Conservation (phyloP, 2,113 vertebrate genomes). For the Catharus fuscescens region DNA sequence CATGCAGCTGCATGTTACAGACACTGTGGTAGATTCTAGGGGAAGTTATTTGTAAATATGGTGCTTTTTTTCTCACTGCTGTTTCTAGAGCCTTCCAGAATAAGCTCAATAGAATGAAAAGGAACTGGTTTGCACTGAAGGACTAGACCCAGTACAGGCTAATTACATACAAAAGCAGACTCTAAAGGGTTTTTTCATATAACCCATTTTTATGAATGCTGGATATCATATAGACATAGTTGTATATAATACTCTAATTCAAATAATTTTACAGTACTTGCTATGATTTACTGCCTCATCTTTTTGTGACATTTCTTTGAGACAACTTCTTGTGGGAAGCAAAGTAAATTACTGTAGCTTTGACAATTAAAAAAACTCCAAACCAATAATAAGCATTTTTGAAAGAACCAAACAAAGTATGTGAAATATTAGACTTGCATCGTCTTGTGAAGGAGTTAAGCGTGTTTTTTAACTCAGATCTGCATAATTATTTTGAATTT, state of each 20-base stretch:
- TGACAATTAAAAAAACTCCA: not conserved
- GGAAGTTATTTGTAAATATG: not conserved
- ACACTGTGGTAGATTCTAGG: not conserved
- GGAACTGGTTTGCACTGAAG: not conserved
- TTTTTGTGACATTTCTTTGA: not conserved
- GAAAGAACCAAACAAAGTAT: not conserved
- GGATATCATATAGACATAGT: not conserved
- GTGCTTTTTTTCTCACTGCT: not conserved
- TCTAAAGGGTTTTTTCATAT: not conserved
- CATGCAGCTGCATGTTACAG: not conserved
- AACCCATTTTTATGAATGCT: not conserved
- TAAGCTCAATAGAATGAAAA: not conserved
- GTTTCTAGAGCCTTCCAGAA: not conserved
- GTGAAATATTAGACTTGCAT: not conserved
- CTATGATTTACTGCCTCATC: not conserved
- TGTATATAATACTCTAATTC: not conserved
- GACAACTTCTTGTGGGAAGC: not conserved
- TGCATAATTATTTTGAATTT: not conserved
- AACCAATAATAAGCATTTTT: not conserved
- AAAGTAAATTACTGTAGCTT: not conserved
- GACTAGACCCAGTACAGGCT: not conserved
- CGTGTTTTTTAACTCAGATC: not conserved
- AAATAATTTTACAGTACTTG: not conserved
- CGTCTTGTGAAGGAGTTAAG: not conserved
- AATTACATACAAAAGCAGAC: not conserved